Evolutionary conservation across 2,888 invertebrate genomes (phyloP).

Genomic region (Dichetophora obliterata): DNA sequence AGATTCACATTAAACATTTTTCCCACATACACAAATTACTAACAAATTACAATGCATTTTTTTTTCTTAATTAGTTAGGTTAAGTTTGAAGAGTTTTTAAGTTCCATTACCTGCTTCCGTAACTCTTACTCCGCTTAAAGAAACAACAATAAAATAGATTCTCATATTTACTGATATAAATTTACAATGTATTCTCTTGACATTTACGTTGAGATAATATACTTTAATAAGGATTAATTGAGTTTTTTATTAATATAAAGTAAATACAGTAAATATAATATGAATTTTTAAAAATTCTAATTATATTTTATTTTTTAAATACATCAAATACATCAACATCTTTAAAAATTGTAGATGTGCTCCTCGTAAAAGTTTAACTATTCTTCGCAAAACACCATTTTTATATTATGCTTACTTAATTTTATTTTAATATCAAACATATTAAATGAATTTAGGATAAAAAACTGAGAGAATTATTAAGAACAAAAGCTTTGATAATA

Average conservation of each 20-base stretch:
- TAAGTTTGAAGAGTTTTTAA: too few relatives aligned
- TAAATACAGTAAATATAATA: background rate
- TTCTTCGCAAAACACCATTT: background rate
- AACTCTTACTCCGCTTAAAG: too few relatives aligned
- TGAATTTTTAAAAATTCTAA: background rate
- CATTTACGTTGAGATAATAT: constrained; percentile 19
- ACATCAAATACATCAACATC: constrained; percentile 1
- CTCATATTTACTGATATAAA: background rate
- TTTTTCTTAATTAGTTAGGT: too few relatives aligned
- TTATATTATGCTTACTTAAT: constrained; percentile 2
- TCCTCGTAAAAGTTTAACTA: background rate
- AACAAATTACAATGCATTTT: too few relatives aligned
- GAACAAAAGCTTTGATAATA: too few relatives aligned
- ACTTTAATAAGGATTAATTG: constrained; percentile 4
- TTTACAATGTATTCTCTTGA: constrained; percentile 11
- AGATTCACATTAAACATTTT: too few relatives aligned
- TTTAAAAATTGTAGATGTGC: background rate
- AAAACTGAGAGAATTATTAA: too few relatives aligned
- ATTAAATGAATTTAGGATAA: too few relatives aligned
- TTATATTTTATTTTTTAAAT: background rate
- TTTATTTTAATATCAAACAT: constrained; percentile 18
- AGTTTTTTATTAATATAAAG: background rate
- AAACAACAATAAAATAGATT: background rate
- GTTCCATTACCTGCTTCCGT: too few relatives aligned
- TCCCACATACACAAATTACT: too few relatives aligned